phyloP scores from a whole-genome alignment of 2,113 vertebrate species.

The Daphoenositta chrysoptera region DNA sequence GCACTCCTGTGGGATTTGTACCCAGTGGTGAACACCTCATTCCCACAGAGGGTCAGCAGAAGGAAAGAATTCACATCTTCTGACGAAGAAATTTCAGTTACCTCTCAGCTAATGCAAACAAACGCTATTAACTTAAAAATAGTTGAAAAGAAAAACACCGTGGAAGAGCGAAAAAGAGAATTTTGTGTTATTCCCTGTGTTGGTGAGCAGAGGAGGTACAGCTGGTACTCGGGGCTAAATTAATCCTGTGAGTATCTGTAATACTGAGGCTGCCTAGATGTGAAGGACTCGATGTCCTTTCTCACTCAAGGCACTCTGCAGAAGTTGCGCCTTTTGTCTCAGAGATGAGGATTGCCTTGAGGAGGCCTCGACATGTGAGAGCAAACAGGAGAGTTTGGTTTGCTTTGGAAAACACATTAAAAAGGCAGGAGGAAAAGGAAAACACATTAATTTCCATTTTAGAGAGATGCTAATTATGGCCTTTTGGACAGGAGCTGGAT shows the following conservation, averaged over 20 bases:
- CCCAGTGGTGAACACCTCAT: background rate
- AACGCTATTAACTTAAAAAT: background rate
- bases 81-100: background rate
- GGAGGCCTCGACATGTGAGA: background rate
- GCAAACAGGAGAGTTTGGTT: background rate
- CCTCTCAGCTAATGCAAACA: background rate
- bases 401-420: background rate
- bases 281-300: background rate
- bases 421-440: background rate
- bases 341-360: background rate
- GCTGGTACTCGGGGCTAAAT: background rate
- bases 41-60: background rate
- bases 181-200: background rate
- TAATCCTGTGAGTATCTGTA: background rate
- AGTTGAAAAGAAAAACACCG: background rate
- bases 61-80: background rate
- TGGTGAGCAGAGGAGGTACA: background rate
- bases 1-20: background rate
- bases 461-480: background rate
- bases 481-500: background rate
- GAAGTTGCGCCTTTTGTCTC: background rate
- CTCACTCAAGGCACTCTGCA: background rate
- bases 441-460: background rate
- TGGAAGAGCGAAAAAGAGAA: background rate
- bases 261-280: background rate